phyloP scores from a whole-genome alignment of 2,113 vertebrate genomes.

The Hippocampus zosterae region DNA sequence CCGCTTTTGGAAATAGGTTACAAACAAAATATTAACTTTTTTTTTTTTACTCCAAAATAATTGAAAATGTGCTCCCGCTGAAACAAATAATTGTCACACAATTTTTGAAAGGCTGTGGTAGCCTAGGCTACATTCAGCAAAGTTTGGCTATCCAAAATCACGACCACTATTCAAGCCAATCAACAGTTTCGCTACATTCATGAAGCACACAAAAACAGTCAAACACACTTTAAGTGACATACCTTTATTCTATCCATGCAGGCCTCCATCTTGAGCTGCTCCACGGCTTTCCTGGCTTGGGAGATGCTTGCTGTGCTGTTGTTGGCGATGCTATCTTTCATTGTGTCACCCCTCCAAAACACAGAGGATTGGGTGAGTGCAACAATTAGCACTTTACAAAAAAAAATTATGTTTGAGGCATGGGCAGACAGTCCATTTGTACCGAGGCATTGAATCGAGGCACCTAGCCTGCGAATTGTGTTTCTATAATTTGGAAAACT shows the following conservation, averaged over 20 bases:
- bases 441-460: no score
- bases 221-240: background rate
- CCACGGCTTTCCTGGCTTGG: slow-evolving; percentile 93
- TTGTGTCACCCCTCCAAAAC: slow-evolving; percentile 59
- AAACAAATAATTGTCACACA: background rate
- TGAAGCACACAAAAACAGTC: background rate
- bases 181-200: background rate
- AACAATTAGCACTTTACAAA: background rate
- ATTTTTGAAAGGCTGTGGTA: background rate
- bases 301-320: slow-evolving; percentile 94
- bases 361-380: background rate
- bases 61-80: background rate
- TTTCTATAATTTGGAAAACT: no score
- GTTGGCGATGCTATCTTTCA: slow-evolving; percentile 86
- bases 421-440: no score
- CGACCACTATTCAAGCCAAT: background rate
- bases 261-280: slow-evolving; percentile 98
- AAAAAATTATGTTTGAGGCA: no score
- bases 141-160: background rate
- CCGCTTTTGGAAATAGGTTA: no score
- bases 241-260: slow-evolving; percentile 99
- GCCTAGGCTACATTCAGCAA: background rate
- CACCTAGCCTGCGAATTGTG: no score
- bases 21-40: background rate
- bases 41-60: background rate